phyloP scores from a whole-genome alignment of 2,113 vertebrate genomes.

The Leiothrix lutea region DNA sequence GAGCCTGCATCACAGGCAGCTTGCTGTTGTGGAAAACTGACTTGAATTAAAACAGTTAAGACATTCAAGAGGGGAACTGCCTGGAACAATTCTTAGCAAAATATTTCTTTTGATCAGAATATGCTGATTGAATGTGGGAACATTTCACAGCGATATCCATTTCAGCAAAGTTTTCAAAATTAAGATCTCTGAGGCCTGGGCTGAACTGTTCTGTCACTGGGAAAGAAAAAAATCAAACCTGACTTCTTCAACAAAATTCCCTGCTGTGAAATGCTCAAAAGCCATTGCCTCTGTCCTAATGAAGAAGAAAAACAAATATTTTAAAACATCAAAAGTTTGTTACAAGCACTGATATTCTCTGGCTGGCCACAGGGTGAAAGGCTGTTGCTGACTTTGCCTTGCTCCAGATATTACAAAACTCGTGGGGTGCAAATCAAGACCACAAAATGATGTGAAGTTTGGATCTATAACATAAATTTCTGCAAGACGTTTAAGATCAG shows the following conservation, averaged over 20 bases:
- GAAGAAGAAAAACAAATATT: not conserved
- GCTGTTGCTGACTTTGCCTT: not conserved
- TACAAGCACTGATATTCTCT: not conserved
- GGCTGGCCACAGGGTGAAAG: not conserved
- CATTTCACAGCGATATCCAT: not conserved
- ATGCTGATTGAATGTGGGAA: not conserved
- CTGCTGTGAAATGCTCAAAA: not conserved
- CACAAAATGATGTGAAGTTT: not conserved
- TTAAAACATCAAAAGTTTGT: not conserved
- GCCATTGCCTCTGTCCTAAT: not conserved
- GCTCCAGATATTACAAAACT: not conserved
- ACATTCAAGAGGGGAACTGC: not conserved
- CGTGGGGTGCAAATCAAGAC: not conserved
- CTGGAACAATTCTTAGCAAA: conserved; percentile 10
- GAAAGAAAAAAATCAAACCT: not conserved
- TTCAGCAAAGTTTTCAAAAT: not conserved
- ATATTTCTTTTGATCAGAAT: conserved; percentile 6
- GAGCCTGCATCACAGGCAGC: not conserved
- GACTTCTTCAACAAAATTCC: not conserved
- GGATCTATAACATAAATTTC: not conserved
- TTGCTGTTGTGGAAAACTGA: not conserved
- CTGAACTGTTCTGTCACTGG: not conserved
- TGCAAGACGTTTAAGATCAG: not conserved
- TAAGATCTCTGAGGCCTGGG: not conserved
- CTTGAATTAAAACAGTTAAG: not conserved